phyloP scores from a whole-genome alignment of 2,113 vertebrate genomes.

The Poeciliopsis retropinna region DNA sequence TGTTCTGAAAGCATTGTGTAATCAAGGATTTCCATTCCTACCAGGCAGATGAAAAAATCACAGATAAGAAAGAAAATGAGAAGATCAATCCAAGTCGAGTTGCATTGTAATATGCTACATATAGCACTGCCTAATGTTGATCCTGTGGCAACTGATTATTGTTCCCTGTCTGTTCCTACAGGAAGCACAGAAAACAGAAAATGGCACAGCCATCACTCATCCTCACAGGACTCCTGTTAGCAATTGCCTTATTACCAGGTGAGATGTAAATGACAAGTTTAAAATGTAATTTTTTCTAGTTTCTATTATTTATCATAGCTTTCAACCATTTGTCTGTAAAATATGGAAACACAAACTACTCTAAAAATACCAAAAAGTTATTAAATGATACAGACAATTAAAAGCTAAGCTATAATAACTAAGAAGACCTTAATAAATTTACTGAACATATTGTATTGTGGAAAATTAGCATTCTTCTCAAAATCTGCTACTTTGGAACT shows the following conservation, averaged over 20 bases:
- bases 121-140: neutral
- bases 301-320: neutral
- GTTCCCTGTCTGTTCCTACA: conserved; percentile 38
- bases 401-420: neutral
- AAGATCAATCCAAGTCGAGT: conserved; percentile 11
- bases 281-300: neutral
- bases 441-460: neutral
- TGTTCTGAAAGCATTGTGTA: conserved; percentile 38
- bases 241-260: conserved; percentile 78
- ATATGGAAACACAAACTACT: neutral
- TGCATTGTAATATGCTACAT: neutral
- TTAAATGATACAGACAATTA: neutral
- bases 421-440: neutral
- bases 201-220: conserved; percentile 70
- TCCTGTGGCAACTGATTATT: conserved; percentile 3
- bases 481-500: neutral
- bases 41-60: conserved; percentile 21
- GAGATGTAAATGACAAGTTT: conserved; percentile 25
- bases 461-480: neutral
- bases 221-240: conserved; percentile 71
- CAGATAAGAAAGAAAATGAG: conserved; percentile 5
- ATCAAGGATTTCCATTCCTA: conserved; percentile 37
- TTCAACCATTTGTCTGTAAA: neutral
- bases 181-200: conserved; percentile 50
- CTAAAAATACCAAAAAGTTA: neutral